phyloP scores from a whole-genome alignment of 2,113 vertebrate genomes.

The Hyaena hyaena region DNA sequence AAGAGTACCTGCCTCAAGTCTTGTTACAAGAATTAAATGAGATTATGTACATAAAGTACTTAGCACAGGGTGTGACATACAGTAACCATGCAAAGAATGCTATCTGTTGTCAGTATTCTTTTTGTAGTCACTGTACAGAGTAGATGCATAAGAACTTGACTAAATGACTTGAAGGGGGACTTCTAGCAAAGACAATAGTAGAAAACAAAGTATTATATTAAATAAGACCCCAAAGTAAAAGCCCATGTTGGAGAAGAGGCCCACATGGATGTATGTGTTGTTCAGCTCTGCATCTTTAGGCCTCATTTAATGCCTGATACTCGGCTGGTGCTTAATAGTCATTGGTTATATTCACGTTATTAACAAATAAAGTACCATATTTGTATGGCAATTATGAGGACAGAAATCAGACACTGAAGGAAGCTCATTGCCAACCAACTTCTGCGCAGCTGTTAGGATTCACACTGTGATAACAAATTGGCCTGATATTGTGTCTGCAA shows the following conservation, averaged over 20 bases:
- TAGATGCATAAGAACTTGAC: neutral
- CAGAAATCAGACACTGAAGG: neutral
- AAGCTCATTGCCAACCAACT: neutral
- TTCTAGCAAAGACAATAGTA: neutral
- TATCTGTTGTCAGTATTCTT: neutral
- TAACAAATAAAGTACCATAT: neutral
- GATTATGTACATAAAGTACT: neutral
- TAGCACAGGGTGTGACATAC: neutral
- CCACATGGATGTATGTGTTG: neutral
- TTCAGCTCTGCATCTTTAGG: neutral
- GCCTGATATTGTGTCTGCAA: neutral
- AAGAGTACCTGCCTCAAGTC: neutral
- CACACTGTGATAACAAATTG: neutral
- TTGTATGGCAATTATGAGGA: neutral
- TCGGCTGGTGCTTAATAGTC: neutral
- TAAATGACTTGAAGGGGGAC: neutral
- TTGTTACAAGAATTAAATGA: neutral
- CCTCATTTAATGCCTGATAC: neutral
- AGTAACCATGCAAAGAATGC: neutral
- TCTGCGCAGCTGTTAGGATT: neutral
- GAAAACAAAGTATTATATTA: neutral
- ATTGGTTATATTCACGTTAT: accelerated
- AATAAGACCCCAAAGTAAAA: neutral
- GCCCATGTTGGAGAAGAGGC: neutral
- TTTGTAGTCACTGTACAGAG: neutral